Conservation (phyloP, 1,140 invertebrate genomes). For the Apis florea region DNA sequence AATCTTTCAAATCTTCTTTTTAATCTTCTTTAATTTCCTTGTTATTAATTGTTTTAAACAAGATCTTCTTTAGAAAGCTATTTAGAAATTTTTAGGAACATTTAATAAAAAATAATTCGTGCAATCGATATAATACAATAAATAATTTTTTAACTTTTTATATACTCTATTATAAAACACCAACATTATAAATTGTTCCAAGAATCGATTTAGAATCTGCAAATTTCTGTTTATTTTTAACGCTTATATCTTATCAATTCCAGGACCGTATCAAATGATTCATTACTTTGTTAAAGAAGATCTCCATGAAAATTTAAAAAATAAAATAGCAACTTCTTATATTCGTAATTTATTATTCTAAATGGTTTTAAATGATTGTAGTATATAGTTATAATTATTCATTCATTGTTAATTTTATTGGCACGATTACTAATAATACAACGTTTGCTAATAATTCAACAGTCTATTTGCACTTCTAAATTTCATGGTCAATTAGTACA, state of each 20-base stretch:
- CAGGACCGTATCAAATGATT: slow-evolving; percentile 2
- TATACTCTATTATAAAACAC: not conserved
- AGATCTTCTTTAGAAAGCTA: not conserved
- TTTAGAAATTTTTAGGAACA: not conserved
- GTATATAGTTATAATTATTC: not conserved
- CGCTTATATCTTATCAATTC: slow-evolving; percentile 5
- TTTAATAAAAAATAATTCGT: not conserved
- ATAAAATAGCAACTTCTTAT: not conserved
- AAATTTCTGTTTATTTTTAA: slow-evolving; percentile 3
- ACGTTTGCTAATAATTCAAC: not conserved
- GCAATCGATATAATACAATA: not conserved
- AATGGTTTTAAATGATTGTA: not conserved
- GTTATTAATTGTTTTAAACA: not conserved
- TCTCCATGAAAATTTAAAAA: not conserved
- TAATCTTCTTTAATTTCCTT: not conserved
- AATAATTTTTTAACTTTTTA: not conserved
- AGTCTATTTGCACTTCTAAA: not conserved
- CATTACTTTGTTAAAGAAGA: not conserved
- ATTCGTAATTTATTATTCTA: not conserved
- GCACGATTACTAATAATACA: too few relatives aligned
- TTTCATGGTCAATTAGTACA: not conserved
- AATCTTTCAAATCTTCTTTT: not conserved
- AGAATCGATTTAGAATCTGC: not conserved
- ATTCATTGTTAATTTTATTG: not conserved
- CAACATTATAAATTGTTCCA: not conserved